Percentiles rank a stretch among this genome's conserved stretches.
Evolutionary conservation across 2,888 invertebrate genomes (phyloP).

Genomic region (Tachina fera): DNA sequence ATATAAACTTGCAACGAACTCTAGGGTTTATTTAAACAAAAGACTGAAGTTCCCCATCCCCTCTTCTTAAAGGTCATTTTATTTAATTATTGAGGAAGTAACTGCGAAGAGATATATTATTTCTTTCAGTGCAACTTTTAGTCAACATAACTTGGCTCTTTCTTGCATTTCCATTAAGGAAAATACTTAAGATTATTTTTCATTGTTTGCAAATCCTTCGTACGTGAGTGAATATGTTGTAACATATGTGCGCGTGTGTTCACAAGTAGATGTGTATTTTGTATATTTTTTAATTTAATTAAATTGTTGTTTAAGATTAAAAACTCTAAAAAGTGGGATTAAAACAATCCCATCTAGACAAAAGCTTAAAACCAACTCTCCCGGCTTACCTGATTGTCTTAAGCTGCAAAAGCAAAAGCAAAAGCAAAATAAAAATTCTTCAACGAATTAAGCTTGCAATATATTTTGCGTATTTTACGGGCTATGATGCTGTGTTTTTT

Average conservation of each 20-base stretch:
- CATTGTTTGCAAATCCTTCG: slow-evolving; percentile 11
- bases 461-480: slow-evolving; percentile 20
- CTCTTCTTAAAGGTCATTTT: too few relatives aligned
- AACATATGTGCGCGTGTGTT: neutral
- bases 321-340: slow-evolving; percentile 57
- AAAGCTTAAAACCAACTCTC: slow-evolving; percentile 6
- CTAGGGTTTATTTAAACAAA: too few relatives aligned
- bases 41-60: too few relatives aligned
- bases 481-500: slow-evolving; percentile 4
- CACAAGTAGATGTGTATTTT: neutral
- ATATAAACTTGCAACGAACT: too few relatives aligned
- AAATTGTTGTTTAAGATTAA: slow-evolving; percentile 70
- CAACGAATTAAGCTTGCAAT: slow-evolving; percentile 52
- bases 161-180: slow-evolving; percentile 18
- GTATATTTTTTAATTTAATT: slow-evolving; percentile 65
- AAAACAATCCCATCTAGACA: slow-evolving; percentile 34
- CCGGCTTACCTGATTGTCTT: slow-evolving; percentile 29
- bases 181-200: slow-evolving; percentile 38
- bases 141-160: neutral
- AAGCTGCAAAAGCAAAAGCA: slow-evolving; percentile 18
- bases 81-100: too few relatives aligned
- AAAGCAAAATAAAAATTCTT: slow-evolving; percentile 12
- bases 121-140: slow-evolving; percentile 33
- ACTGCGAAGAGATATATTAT: neutral
- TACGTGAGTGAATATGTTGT: neutral